Evolutionary conservation across 2,113 vertebrate species (phyloP).

Genomic region (Oxyura jamaicensis): DNA sequence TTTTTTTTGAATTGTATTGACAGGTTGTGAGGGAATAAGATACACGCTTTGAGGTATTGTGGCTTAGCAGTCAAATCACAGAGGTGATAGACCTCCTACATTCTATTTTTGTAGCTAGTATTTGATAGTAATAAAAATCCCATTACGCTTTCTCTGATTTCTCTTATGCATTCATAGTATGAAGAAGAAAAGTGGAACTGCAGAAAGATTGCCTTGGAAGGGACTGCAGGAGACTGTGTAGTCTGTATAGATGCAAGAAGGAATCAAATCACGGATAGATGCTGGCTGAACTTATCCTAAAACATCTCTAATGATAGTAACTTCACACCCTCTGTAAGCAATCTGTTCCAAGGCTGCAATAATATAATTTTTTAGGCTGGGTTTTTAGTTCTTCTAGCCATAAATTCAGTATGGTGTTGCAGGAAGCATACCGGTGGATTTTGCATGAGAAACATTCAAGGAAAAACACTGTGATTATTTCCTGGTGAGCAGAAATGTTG

Average conservation of each 20-base stretch:
- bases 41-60: neutral
- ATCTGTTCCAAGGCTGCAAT: neutral
- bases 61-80: slow-evolving; percentile 18
- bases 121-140: slow-evolving; percentile 22
- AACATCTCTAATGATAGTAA: slow-evolving; percentile 42
- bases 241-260: neutral
- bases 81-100: neutral
- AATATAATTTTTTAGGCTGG: neutral
- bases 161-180: neutral
- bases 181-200: neutral
- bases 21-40: slow-evolving; percentile 3
- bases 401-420: neutral
- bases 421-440: neutral
- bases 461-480: neutral
- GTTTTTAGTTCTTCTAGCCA: neutral
- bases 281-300: neutral
- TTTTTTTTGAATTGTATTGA: neutral
- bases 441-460: neutral
- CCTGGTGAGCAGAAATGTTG: neutral
- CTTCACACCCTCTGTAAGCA: slow-evolving; percentile 16
- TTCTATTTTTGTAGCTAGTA: slow-evolving; percentile 17
- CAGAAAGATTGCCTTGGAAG: neutral
- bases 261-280: neutral
- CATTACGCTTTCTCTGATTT: neutral
- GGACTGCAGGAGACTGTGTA: neutral